Base-by-base conservation (phyloP, 1,140 invertebrate species). In the Gryon sp. region DNA sequence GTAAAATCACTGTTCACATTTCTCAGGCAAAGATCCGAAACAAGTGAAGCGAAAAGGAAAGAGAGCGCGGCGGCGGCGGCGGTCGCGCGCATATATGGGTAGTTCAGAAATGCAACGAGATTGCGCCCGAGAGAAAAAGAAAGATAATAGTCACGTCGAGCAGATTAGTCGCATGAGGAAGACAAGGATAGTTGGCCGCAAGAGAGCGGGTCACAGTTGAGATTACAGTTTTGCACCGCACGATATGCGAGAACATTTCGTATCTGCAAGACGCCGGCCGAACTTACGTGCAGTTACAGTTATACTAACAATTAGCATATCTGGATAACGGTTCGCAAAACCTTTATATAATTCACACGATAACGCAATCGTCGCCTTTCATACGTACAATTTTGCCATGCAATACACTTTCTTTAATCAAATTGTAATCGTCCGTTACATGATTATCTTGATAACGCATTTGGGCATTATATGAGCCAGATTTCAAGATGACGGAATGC, bases 41-140 rank as follows among this genome's bases (percentile, higher is more conserved):
- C 74, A 72, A 77, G 66, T 70, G 74, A 66, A 72, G 74, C 74
- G 74, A 69, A 45, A 70, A 76, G 59, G 59, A 77, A 72, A 77
- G 74, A 72, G 74, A 77, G 52, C 19, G 55, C 28, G 32, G n/a
- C n/a, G n/a, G n/a, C n/a, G n/a, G n/a, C n/a, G n/a, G n/a, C n/a
- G n/a, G n/a, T n/a, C 9, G n/a, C n/a, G 30, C 41, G 65, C 48
- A 22, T 36, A 46, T 72, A 72, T 57, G 68, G 68, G 48, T 63
- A 72, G 38, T 63, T 38, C 16, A 57, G 53, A n/a, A 66, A 66
- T 74, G 72, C 62, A 52, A 45, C 59, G 74, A 52, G 65, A 76
- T 68, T 68, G 74, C 52, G 74, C 59, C 52, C 74, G 41, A 14
- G 65, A 76, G 74, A 65, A 76, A 76, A 76, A 76, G 74, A 76